Conservation (phyloP, 2,888 invertebrate species). For the Meiosimyza platycephala region DNA sequence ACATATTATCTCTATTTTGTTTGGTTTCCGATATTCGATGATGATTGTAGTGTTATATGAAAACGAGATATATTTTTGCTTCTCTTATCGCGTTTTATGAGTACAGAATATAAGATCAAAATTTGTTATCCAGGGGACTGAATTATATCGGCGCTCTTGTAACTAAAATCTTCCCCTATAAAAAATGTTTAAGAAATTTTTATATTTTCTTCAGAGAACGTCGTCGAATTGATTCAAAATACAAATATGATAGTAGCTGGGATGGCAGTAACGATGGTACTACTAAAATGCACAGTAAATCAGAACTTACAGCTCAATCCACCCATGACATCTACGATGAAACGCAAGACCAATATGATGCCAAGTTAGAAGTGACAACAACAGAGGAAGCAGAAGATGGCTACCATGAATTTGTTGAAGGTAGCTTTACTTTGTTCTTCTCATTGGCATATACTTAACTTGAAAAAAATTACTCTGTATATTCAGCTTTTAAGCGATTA, state of each 20-base stretch:
- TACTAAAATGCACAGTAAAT: slow-evolving; percentile 8
- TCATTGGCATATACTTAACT: neutral
- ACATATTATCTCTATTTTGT: too few relatives aligned
- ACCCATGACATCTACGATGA: neutral
- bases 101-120: too few relatives aligned
- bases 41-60: too few relatives aligned
- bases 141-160: too few relatives aligned
- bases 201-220: slow-evolving; percentile 48
- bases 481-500: too few relatives aligned
- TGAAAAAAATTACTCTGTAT: neutral
- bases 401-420: slow-evolving; percentile 47
- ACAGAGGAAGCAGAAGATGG: slow-evolving; percentile 29
- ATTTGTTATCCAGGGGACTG: too few relatives aligned
- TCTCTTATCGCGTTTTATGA: too few relatives aligned
- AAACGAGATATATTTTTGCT: too few relatives aligned
- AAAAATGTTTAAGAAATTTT: neutral
- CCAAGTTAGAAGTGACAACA: slow-evolving; percentile 20
- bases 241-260: slow-evolving; percentile 43
- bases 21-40: too few relatives aligned
- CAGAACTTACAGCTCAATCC: neutral
- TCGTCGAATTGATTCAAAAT: slow-evolving; percentile 49
- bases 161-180: too few relatives aligned
- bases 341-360: slow-evolving; percentile 23
- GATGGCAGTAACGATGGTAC: slow-evolving; percentile 35
- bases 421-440: slow-evolving; percentile 28